These are phyloP conservation scores for Belonocnema kinseyi DNA, from an alignment of 1,140 invertebrate species.

Conservation along the genomic window DNA sequence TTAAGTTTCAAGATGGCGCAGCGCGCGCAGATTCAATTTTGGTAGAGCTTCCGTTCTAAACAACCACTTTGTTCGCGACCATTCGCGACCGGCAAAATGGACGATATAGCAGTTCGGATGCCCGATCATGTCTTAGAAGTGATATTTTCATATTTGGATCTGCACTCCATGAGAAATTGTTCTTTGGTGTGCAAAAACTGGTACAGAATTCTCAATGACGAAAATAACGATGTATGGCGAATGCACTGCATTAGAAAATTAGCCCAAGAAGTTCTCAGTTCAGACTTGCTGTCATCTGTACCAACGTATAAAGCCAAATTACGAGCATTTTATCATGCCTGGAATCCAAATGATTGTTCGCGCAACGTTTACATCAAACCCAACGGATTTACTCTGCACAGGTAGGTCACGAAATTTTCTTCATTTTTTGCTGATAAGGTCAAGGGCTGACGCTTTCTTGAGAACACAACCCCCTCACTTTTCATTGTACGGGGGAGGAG, in stretches of 20 bases:
- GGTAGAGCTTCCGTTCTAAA: no score
- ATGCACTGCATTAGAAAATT: slow-evolving; percentile 92
- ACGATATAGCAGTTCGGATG: slow-evolving; percentile 70
- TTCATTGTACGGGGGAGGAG: no score
- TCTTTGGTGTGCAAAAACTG: slow-evolving; percentile 95
- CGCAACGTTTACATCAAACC: slow-evolving; percentile 97
- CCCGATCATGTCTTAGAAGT: slow-evolving; percentile 91
- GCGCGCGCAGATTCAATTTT: no score
- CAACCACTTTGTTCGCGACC: no score
- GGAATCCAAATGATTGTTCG: slow-evolving; percentile 98
- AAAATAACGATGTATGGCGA: slow-evolving; percentile 97
- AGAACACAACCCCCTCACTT: neutral
- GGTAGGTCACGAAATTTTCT: slow-evolving; percentile 68
- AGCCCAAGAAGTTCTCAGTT: slow-evolving; percentile 93
- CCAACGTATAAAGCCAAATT: slow-evolving; percentile 96
- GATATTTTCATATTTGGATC: slow-evolving; percentile 94
- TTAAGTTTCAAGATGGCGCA: no score
- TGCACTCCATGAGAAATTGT: slow-evolving; percentile 91
- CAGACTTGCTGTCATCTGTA: slow-evolving; percentile 92
- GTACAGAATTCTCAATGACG: slow-evolving; percentile 93
- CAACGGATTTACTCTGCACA: slow-evolving; percentile 97
- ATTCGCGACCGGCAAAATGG: slow-evolving; percentile 64
- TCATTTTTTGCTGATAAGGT: slow-evolving; percentile 28
- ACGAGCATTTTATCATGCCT: slow-evolving; percentile 95
- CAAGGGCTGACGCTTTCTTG: neutral